phyloP scores from a whole-genome alignment of 2,113 vertebrate genomes.

The Maccullochella peelii region DNA sequence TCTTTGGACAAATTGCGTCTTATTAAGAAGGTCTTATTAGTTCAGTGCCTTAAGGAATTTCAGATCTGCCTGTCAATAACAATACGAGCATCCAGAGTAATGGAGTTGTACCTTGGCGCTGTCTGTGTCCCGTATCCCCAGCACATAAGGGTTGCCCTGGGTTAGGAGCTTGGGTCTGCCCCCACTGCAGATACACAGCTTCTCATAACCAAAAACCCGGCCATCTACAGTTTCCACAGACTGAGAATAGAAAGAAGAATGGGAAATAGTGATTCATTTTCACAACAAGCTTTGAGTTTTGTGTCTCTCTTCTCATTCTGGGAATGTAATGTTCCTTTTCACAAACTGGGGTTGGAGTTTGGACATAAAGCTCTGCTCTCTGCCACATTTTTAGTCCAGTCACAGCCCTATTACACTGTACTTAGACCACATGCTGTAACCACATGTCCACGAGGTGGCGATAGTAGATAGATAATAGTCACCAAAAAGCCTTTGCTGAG shows the following conservation, averaged over 20 bases:
- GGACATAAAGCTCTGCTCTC: background rate
- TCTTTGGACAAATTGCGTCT: background rate
- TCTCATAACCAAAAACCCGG: slow-evolving; percentile 84
- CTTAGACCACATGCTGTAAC: background rate
- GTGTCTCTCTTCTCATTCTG: background rate
- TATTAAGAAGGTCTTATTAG: background rate
- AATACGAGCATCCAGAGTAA: background rate
- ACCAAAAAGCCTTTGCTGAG: background rate
- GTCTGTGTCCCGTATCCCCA: slow-evolving; percentile 97
- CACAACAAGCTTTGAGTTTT: background rate
- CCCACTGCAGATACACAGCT: slow-evolving; percentile 94
- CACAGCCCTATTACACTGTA: background rate
- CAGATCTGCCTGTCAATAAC: background rate
- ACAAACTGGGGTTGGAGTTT: background rate
- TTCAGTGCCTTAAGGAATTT: background rate
- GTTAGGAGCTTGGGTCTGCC: slow-evolving; percentile 91
- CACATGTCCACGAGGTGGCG: slow-evolving; percentile 66
- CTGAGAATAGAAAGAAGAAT: slow-evolving; percentile 73
- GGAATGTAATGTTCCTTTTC: background rate
- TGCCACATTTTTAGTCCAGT: background rate
- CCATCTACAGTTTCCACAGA: slow-evolving; percentile 89
- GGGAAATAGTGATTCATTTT: rapidly evolving
- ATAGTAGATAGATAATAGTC: slow-evolving; percentile 4
- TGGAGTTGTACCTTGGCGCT: slow-evolving; percentile 88
- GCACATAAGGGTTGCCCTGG: slow-evolving; percentile 87